Base-by-base conservation (phyloP, 2,888 invertebrate species). In the Xylophagus ater region DNA sequence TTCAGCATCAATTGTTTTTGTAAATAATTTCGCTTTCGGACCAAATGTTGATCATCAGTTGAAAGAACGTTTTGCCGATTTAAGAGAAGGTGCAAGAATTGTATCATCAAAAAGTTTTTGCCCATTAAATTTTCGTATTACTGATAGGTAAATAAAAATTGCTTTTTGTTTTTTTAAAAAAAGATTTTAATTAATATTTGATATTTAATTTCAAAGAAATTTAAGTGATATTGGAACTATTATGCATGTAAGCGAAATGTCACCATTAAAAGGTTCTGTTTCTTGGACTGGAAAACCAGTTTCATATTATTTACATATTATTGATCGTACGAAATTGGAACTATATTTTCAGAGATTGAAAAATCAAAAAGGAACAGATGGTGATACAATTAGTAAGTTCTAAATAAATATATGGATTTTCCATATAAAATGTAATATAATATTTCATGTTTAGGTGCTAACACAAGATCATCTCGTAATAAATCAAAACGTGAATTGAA, bases 251-350 rank as follows among this genome's bases (percentile, higher is more conserved):
- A 84, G 84, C 49, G 94, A 96, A 69, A 84, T 98, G 79, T 84
- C 90, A 47, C 93, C 96, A 13, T 69, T 94, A 47, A 79, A 84
- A 58, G 93, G 93, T 49, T 93, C 93, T 9, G 97, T 97, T 44
- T 97, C 97, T 13, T 98, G 98, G 98, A 99, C 98, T 44, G 92
- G 92, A 49, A 96, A 93, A 66, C 90, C 96, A 36, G 97, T 98
- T 55, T 90, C 93, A 48, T 99, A 98, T 73, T 99, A 90, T 71
- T 75, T 97, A 54, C 98, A 99, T 69, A 82, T 87, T 55, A 94
- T 98, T 62, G 97, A 99, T 74, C 80, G 94, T 62, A 92, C 92
- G 53, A 93, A 90, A 72, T 71, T 89, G 68, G 94, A 94, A 73
- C 81, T 89, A 66, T 94, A 94, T 70, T 94, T 94, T 72, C 87